Percentiles rank a stretch among this genome's conserved stretches.
phyloP scores from a whole-genome alignment of 2,113 vertebrate species.

The Nerophis ophidion region DNA sequence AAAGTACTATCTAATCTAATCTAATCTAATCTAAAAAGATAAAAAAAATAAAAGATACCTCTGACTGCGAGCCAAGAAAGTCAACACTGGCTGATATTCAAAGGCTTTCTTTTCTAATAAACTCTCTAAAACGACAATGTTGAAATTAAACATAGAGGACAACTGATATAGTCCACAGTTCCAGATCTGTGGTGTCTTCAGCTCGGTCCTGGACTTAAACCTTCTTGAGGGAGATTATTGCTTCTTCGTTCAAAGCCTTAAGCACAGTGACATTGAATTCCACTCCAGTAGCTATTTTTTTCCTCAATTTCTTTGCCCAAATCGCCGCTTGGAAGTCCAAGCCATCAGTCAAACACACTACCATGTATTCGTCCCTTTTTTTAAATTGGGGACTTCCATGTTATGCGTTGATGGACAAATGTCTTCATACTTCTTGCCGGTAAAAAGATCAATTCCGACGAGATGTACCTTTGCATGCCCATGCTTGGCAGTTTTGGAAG shows the following conservation, averaged over 20 bases:
- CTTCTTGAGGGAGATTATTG: slow-evolving; percentile 78
- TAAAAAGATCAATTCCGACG: slow-evolving; percentile 89
- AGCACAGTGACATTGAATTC: slow-evolving; percentile 86
- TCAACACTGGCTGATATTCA: background rate
- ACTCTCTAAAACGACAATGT: background rate
- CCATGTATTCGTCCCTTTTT: too few relatives aligned
- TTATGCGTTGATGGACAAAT: slow-evolving; percentile 95
- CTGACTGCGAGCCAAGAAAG: background rate
- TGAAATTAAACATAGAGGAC: background rate
- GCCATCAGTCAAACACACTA: too few relatives aligned
- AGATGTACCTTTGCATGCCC: slow-evolving; percentile 94
- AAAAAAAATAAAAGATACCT: background rate
- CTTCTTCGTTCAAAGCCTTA: slow-evolving; percentile 83
- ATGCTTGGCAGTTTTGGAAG: slow-evolving; percentile 94
- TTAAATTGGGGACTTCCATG: slow-evolving; percentile 90
- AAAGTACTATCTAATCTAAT: too few relatives aligned
- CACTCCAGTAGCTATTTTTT: too few relatives aligned
- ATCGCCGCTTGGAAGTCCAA: too few relatives aligned
- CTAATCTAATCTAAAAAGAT: too few relatives aligned
- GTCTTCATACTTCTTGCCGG: slow-evolving; percentile 89
- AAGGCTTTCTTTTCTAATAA: background rate
- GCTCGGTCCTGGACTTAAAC: slow-evolving; percentile 59
- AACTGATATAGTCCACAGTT: background rate
- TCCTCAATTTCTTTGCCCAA: too few relatives aligned
- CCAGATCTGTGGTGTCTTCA: background rate